phyloP scores from a whole-genome alignment of 2,113 vertebrate species.

The Amia ocellicauda region DNA sequence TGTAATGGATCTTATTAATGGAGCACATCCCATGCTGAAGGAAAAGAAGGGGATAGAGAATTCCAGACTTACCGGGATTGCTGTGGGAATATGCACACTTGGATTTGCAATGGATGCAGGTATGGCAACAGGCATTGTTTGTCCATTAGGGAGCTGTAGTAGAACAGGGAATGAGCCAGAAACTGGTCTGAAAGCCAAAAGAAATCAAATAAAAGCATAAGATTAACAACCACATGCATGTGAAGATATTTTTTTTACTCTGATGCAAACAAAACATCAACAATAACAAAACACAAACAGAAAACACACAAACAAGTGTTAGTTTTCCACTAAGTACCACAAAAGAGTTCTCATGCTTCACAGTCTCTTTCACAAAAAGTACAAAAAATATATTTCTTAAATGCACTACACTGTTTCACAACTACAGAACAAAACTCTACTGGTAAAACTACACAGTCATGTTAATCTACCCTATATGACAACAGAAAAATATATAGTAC shows the following conservation, averaged over 20 bases:
- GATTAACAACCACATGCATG: neutral
- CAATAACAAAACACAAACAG: slow-evolving; percentile 14
- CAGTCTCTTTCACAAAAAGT: neutral
- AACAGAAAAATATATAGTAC: neutral
- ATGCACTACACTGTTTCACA: too few relatives aligned
- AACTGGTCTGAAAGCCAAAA: slow-evolving; percentile 82
- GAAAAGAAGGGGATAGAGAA: neutral
- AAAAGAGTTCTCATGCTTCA: neutral
- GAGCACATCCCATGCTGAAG: too few relatives aligned
- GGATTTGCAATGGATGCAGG: slow-evolving; percentile 96
- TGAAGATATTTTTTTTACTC: neutral
- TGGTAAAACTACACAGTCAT: neutral
- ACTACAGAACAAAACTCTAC: too few relatives aligned
- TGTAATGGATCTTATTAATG: too few relatives aligned
- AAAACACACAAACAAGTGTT: slow-evolving; percentile 15
- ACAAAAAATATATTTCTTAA: too few relatives aligned
- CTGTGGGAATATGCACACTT: slow-evolving; percentile 92
- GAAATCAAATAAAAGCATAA: slow-evolving; percentile 52
- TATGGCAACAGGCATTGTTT: slow-evolving; percentile 96
- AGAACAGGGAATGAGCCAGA: slow-evolving; percentile 95
- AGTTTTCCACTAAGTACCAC: neutral
- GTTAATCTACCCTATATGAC: neutral
- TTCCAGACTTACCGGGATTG: slow-evolving; percentile 86
- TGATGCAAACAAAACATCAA: neutral
- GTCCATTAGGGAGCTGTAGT: slow-evolving; percentile 96